phyloP scores from a whole-genome alignment of 92 coral and sea anemone species.

The Porites cylindrica region DNA sequence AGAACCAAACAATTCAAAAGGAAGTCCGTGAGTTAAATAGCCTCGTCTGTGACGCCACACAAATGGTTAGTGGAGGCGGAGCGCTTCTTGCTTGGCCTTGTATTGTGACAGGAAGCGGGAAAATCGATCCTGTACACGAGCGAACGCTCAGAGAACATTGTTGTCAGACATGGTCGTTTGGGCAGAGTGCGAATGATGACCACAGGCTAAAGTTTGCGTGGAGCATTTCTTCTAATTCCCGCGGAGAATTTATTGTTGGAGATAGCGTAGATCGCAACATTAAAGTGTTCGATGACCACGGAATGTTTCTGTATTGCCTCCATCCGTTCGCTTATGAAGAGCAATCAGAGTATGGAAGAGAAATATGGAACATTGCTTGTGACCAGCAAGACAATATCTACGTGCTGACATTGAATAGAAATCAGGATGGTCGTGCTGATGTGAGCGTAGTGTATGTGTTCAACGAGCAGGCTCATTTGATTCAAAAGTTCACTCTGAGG shows the following conservation, averaged over 20 bases:
- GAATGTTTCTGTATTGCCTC: conserved; percentile 12
- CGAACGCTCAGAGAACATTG: background rate
- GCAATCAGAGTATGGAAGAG: background rate
- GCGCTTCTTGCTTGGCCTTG: conserved; percentile 38
- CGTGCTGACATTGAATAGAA: conserved; percentile 4
- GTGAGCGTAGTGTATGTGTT: conserved; percentile 1
- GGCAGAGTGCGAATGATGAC: conserved; percentile 18
- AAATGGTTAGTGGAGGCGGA: conserved; percentile 21
- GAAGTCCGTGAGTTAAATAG: conserved; percentile 30
- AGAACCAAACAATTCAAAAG: background rate
- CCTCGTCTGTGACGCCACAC: conserved; percentile 31
- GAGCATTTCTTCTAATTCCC: conserved; percentile 21
- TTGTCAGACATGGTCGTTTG: conserved; percentile 31
- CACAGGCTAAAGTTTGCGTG: conserved; percentile 27
- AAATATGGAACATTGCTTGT: conserved; percentile 21
- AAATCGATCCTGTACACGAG: conserved; percentile 37
- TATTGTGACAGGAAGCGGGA: background rate
- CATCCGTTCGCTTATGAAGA: conserved; percentile 8
- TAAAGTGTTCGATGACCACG: conserved; percentile 25
- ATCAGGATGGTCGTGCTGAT: background rate
- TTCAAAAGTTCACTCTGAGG: background rate
- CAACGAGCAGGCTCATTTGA: background rate
- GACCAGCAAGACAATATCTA: conserved; percentile 19
- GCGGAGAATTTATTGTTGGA: conserved; percentile 18
- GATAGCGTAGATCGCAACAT: conserved; percentile 38